A percentile compares a stretch with the other conserved stretches of the same genome.
Evolutionary conservation across 2,113 vertebrate genomes (phyloP).

Genomic region (Balaenoptera acutorostrata): DNA sequence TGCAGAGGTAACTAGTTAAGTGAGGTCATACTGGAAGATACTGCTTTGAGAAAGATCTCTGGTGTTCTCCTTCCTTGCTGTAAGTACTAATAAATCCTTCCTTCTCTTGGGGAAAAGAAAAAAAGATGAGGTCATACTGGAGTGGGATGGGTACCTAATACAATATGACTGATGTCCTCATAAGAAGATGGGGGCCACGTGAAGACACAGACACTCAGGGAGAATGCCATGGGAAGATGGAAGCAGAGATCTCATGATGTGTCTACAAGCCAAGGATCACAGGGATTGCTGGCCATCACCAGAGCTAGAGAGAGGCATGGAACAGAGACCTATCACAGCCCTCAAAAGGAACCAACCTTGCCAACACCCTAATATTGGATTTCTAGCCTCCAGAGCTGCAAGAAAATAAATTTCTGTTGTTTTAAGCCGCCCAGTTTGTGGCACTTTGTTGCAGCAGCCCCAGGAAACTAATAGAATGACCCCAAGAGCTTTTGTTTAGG

Average conservation of each 20-base stretch:
- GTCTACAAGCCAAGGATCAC: background rate
- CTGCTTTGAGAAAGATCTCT: background rate
- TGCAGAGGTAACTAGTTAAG: background rate
- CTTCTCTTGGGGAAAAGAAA: background rate
- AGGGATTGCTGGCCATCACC: background rate
- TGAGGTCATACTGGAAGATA: background rate
- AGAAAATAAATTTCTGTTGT: background rate
- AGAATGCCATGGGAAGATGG: background rate
- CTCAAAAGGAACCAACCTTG: background rate
- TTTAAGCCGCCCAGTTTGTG: background rate
- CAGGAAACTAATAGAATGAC: background rate
- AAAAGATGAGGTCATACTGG: background rate
- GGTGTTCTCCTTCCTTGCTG: background rate
- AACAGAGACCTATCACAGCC: background rate
- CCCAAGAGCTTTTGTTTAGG: background rate
- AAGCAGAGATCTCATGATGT: background rate
- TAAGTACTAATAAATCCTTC: background rate
- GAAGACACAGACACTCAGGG: background rate
- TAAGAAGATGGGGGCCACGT: background rate
- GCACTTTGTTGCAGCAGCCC: background rate
- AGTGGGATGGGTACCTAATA: background rate
- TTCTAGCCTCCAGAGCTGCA: background rate
- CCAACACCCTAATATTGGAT: background rate
- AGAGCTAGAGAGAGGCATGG: background rate
- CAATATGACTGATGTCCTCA: background rate